These are phyloP conservation scores for Mamestra configurata DNA, from an alignment of 1,140 invertebrate species.

Conservation along the genomic window DNA sequence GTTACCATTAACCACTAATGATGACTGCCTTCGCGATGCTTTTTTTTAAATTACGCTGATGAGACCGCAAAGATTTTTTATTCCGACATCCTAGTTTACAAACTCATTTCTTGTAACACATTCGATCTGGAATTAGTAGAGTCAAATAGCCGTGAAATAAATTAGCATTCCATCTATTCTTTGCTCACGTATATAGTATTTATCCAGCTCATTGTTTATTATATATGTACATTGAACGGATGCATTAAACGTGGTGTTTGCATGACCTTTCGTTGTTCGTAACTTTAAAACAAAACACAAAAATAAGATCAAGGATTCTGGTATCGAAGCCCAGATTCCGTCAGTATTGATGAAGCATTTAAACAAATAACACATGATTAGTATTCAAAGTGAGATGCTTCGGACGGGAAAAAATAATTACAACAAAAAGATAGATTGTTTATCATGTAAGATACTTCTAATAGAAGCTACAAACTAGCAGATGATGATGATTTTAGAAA, in stretches of 20 bases:
- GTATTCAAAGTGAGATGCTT: neutral
- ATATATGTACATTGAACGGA: neutral
- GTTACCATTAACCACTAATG: too few relatives aligned
- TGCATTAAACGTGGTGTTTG: neutral
- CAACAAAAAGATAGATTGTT: too few relatives aligned
- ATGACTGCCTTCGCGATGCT: too few relatives aligned
- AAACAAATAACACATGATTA: neutral
- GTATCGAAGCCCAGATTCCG: neutral
- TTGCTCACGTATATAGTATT: neutral
- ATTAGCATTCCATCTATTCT: constrained; percentile 1
- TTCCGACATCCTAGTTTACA: neutral
- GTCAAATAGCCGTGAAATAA: neutral
- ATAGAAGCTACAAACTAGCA: too few relatives aligned
- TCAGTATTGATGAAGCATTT: neutral
- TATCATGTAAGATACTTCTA: too few relatives aligned
- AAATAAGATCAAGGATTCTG: neutral
- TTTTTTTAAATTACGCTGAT: too few relatives aligned
- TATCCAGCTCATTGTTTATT: constrained; percentile 4
- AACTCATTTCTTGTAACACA: neutral
- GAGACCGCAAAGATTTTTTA: too few relatives aligned
- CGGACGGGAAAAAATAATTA: too few relatives aligned
- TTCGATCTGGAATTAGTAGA: neutral
- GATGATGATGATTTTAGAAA: too few relatives aligned
- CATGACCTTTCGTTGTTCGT: neutral
- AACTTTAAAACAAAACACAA: neutral